Evolutionary conservation across 1,140 invertebrate genomes (phyloP), one percentile per base, ranked within the genome.

Genomic region (Drosophila malerkotliana): DNA sequence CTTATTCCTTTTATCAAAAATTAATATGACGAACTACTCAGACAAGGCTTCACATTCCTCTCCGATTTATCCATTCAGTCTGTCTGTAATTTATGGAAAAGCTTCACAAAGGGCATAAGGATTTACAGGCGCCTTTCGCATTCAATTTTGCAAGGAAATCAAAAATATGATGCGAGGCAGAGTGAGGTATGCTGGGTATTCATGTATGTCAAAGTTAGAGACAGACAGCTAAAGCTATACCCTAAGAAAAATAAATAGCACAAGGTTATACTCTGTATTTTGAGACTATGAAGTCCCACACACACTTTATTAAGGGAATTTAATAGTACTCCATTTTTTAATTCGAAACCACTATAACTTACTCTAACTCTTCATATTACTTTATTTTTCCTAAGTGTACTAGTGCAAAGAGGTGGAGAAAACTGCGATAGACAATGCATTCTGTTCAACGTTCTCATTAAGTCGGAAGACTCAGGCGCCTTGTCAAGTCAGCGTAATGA

Each of bases 1-100:
- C 57, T 15, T n/a, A 26, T 69, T 21, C 21, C 63, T 64, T 79
- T 75, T 76, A 76, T 79, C 71, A 75, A 74, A 77, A 77, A 81
- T 81, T 81, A 81, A 73, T 77, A 77, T 77, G 68, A 81, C 79
- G 63, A 81, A 81, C 79, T 81, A 81, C 79, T 81, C 79, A 81
- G 79, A 81, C 79, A 64, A 37, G 44, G 57, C 34, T 39, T 30
- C 48, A 37, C 51, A n/a, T 28, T 34, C 12, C 39, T 32, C 15
- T 5, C 39, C 14, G 51, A 18, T n/a, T 32, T 44, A 62, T 51
- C 37, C 59, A 34, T 21, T 49, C 57, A 10, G 44, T 28, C 39
- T 71, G 41, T 37, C 45, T 59, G 64, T 24, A 32, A 48, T 51
- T 49, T 59, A 45, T 47, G 41, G 21, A 62, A 64, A 41, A 53